These are phyloP conservation scores for Neoniphon sammara DNA, from an alignment of 2,797 vertebrate genomes.

Conservation along the genomic window DNA sequence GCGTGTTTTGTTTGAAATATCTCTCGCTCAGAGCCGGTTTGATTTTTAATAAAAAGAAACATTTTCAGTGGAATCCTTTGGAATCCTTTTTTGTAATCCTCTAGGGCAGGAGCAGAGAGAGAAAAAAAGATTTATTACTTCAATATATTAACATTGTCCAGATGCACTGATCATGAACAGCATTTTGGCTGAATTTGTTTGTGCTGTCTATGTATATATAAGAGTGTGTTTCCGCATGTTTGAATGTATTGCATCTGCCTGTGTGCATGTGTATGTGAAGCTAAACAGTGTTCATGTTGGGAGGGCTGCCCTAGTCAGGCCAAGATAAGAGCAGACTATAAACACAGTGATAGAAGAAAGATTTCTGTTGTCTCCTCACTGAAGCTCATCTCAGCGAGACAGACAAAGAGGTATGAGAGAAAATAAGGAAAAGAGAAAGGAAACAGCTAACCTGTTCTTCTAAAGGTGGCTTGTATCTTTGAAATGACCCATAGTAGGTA, in stretches of 20 bases:
- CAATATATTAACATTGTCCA: constrained; percentile 70
- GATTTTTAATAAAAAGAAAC: constrained; percentile 75
- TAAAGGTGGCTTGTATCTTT: not conserved
- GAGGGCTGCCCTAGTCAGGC: constrained; percentile 6
- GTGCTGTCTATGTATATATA: constrained; percentile 43
- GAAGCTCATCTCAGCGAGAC: constrained; percentile 26
- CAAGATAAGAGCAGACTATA: constrained; percentile 25
- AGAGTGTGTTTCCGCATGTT: constrained; percentile 44
- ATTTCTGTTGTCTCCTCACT: constrained; percentile 33
- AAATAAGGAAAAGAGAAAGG: constrained; percentile 5
- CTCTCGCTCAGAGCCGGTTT: constrained; percentile 55
- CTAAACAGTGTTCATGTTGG: constrained; percentile 14
- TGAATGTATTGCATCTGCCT: constrained; percentile 16
- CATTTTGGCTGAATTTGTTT: constrained; percentile 34
- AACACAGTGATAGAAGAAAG: constrained; percentile 30
- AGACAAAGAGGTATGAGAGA: not conserved
- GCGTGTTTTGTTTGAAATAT: constrained; percentile 73
- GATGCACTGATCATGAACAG: constrained; percentile 65
- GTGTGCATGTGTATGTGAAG: constrained; percentile 18
- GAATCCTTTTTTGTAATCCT: constrained; percentile 67
- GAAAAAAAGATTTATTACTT: constrained; percentile 66
- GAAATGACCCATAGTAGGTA: not conserved
- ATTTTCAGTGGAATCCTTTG: constrained; percentile 66
- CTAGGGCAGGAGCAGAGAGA: constrained; percentile 48
- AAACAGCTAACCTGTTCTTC: constrained; percentile 12